Evolutionary conservation across 2,797 vertebrate genomes (phyloP).

Genomic region (Acomys russatus): DNA sequence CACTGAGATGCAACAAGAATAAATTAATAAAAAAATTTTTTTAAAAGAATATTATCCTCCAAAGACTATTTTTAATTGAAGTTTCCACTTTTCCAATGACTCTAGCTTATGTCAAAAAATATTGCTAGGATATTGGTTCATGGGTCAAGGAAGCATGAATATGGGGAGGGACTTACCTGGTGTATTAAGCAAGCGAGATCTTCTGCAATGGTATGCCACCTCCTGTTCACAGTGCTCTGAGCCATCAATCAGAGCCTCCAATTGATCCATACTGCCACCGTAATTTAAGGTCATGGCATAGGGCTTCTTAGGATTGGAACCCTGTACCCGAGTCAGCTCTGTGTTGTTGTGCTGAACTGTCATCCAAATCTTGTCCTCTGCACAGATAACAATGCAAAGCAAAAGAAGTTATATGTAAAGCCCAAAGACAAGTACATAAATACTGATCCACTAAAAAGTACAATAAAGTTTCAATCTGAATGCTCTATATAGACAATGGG

Average conservation of each 20-base stretch:
- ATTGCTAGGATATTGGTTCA: not conserved
- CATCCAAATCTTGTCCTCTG: conserved; percentile 97
- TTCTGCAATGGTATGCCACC: conserved; percentile 94
- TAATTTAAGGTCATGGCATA: conserved; percentile 93
- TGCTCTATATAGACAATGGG: not conserved
- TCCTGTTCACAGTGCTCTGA: conserved; percentile 97
- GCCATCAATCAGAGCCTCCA: conserved; percentile 92
- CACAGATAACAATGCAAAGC: conserved; percentile 69
- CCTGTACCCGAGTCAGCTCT: conserved; percentile 90
- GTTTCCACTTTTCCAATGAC: not conserved
- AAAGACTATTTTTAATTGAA: not conserved
- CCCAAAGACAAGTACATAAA: not conserved
- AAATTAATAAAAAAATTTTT: too few species aligned
- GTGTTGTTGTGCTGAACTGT: conserved; percentile 94
- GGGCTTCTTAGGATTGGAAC: conserved; percentile 89
- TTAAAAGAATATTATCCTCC: not conserved
- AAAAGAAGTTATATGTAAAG: not conserved
- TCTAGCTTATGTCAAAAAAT: not conserved
- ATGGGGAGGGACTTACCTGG: conserved; percentile 90
- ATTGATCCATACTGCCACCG: conserved; percentile 91
- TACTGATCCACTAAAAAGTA: accelerated
- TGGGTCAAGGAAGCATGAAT: not conserved
- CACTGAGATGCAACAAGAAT: too few species aligned
- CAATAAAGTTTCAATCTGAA: too few species aligned
- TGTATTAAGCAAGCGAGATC: conserved; percentile 95